Base-by-base conservation (phyloP, 2,113 vertebrate species). In the Lipophrys pholis region DNA sequence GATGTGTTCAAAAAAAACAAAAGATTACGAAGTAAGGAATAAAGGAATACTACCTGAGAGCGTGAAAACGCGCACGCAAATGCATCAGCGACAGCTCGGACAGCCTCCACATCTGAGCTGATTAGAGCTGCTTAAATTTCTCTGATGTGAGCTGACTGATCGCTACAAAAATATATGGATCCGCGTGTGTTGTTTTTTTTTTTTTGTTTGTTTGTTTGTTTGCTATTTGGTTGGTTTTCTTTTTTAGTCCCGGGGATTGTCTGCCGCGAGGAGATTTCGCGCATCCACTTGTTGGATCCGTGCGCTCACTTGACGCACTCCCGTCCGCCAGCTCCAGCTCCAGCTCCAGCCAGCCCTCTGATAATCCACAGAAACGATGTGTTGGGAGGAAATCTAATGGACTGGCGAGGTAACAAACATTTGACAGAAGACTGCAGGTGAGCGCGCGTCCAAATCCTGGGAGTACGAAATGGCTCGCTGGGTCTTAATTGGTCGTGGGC, bases 251-350 rank as follows among this genome's bases (percentile, higher is more conserved):
- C 60, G 1, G 17, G 2, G 50, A 66, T 40, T 7, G 39, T 1
- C 55, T 60, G 70, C 61, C 16, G 57, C 3, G 49, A 62, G 60
- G 4, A 45, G 9, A 21, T 72, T 61, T 46, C 63, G 54, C 40
- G 73, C 73, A 71, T 82, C 86, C 90, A 92, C 91, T 89, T 92
- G 91, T 92, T 92, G 91, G 89, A 91, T 83, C 11, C 69, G 55
- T 58, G 89, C 87, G 76, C 85, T 78, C 75, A 36, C 69, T 79
- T 63, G 80, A 87, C 82, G 82, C 87, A 75, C 85, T 71, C 78
- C 21, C 68, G 59, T 77, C 57, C 69, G 2, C 21, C 21, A 30
- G 21, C 62, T 30, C 21, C 21, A 30, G 21, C 62, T 45, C 45
- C 3, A 9, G 63, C 40, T 76, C 73, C 81, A 55, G 36, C 39